Evolutionary conservation across 1,140 invertebrate genomes (phyloP).

Genomic region (Cataglyphis hispanica): DNA sequence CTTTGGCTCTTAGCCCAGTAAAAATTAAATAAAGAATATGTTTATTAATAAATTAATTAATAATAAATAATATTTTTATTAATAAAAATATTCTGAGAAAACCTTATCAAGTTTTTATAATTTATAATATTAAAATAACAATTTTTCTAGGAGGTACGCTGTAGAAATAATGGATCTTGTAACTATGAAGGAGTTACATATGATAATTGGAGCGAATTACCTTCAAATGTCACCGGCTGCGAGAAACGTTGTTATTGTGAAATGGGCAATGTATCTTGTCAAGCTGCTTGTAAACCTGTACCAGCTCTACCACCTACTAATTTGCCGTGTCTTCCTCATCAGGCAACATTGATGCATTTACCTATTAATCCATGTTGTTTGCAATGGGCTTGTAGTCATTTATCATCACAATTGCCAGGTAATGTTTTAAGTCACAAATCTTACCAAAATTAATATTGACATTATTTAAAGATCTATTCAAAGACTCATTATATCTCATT

Average conservation of each 20-base stretch:
- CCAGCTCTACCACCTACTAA: conserved; percentile 90
- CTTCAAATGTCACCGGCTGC: conserved; percentile 91
- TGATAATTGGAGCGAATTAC: conserved; percentile 87
- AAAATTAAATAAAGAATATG: too few species aligned
- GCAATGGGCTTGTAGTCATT: conserved; percentile 89
- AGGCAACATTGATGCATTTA: conserved; percentile 89
- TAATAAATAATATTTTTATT: too few species aligned
- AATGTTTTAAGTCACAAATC: neutral
- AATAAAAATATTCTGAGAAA: neutral
- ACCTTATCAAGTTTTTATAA: neutral
- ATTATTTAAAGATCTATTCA: neutral
- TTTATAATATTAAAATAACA: neutral
- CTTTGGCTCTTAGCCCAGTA: too few species aligned
- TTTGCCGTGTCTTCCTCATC: conserved; percentile 89
- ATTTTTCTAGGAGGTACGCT: conserved; percentile 88
- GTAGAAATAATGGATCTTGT: conserved; percentile 93
- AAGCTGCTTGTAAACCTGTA: conserved; percentile 92
- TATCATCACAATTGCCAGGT: conserved; percentile 56
- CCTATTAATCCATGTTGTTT: conserved; percentile 93
- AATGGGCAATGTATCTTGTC: conserved; percentile 94
- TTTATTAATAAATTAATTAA: too few species aligned
- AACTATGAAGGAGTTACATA: conserved; percentile 89
- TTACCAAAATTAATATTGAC: neutral
- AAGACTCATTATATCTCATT: conserved; percentile 12
- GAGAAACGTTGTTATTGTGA: conserved; percentile 95